These are phyloP conservation scores for Abrostola triplasia DNA, from an alignment of 2,888 invertebrate genomes.

Conservation along the genomic window DNA sequence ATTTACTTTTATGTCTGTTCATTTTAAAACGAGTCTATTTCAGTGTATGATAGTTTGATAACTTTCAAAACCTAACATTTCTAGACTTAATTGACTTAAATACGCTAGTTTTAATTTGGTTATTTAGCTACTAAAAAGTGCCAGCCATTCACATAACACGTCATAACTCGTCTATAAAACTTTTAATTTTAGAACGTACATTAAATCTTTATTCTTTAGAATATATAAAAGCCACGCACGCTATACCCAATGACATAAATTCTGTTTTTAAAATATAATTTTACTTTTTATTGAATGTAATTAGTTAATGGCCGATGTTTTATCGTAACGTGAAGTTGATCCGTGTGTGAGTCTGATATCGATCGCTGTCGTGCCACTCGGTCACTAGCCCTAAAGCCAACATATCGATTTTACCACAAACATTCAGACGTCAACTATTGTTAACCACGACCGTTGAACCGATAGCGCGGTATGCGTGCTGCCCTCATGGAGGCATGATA, in stretches of 20 bases:
- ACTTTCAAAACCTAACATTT: too few species aligned
- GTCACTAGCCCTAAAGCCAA: slow-evolving; percentile 67
- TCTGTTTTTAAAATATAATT: background rate
- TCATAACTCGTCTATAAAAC: too few species aligned
- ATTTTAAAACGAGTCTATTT: slow-evolving; percentile 1
- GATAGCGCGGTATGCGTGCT: slow-evolving; percentile 17
- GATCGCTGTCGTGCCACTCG: slow-evolving; percentile 64
- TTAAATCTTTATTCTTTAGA: background rate
- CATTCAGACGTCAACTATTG: slow-evolving; percentile 57
- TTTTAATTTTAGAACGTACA: background rate
- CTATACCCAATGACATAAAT: background rate
- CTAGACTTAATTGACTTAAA: too few species aligned
- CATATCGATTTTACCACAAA: slow-evolving; percentile 72
- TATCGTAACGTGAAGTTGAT: slow-evolving; percentile 21
- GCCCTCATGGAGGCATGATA: background rate
- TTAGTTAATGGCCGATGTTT: slow-evolving; percentile 10
- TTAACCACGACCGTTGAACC: slow-evolving; percentile 36
- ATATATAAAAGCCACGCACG: background rate
- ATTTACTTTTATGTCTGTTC: background rate
- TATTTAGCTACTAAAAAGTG: too few species aligned
- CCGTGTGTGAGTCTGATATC: slow-evolving; percentile 53
- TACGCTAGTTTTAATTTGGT: too few species aligned
- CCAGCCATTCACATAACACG: too few species aligned
- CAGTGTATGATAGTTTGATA: background rate
- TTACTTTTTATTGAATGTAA: slow-evolving; percentile 3